Evolutionary conservation across 1,140 invertebrate genomes (phyloP), one percentile per base, ranked within the genome.

Genomic region (Drosophila elegans): DNA sequence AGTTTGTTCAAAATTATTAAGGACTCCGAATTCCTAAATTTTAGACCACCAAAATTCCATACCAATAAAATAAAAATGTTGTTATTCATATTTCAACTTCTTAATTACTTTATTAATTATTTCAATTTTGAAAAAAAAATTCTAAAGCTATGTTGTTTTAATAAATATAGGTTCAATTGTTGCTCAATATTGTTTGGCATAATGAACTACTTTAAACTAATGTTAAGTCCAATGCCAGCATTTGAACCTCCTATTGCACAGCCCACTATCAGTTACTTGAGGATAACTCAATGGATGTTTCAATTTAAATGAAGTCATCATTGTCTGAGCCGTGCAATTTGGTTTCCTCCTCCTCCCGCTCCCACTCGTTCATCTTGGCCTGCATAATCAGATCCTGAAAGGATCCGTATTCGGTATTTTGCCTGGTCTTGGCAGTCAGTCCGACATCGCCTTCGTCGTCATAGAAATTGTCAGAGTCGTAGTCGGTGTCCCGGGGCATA

Each of bases 311-410:
- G 3, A 78, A 90, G 44, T 83, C 69, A 25, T 91, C 83, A 38
- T 83, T 80, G 48, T 41, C 42, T 12, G 79, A 66, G 68, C 56
- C 62, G 48, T 90, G 76, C 72, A 91, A 72, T 34, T 91, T 91
- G 62, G 62, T 89, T 77, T 91, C 89, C 49, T 89, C 84, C 49
- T 42, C 69, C 55, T 89, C 73, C 0, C 49, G 73, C 55, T 90
- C 67, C 85, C 79, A 79, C 53, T 91, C 81, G 4, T 77, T 83
- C 27, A 63, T 52, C 21, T 83, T 81, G 11, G 90, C 85, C 44
- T 91, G 89, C 44, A 86, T 41, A 38, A 91, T 91, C 1, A 91
- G 54, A 6, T 91, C 90, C 51, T 91, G 89, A 25, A 91, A 86
- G 12, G 90, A 91, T 4, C 81, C 85, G 10, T 89, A 90, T 34